These are phyloP conservation scores for Coluber constrictor DNA, from an alignment of 2,797 vertebrate genomes.

Conservation along the genomic window DNA sequence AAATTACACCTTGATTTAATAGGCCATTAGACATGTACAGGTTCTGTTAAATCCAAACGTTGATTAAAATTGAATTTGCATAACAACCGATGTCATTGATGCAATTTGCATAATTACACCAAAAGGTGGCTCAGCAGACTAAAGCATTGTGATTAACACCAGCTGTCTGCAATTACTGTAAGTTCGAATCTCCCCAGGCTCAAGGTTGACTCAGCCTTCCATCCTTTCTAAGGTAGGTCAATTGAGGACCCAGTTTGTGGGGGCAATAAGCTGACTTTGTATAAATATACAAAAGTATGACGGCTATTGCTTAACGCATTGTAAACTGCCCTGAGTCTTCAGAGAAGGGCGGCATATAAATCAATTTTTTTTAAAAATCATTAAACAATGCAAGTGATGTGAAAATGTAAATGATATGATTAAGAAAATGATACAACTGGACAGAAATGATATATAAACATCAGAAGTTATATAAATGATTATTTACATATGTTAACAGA, in stretches of 20 bases:
- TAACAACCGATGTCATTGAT: background rate
- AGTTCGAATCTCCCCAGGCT: too few species aligned
- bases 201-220: too few species aligned
- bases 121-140: background rate
- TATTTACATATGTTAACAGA: background rate
- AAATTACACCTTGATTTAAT: background rate
- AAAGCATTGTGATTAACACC: too few species aligned
- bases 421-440: background rate
- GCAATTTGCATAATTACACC: background rate
- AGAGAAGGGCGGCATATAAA: too few species aligned
- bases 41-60: background rate
- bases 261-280: too few species aligned
- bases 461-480: background rate
- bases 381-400: background rate
- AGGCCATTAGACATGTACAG: background rate
- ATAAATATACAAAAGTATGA: too few species aligned
- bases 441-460: background rate
- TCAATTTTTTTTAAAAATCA: background rate
- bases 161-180: too few species aligned
- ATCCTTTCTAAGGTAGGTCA: too few species aligned
- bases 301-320: too few species aligned
- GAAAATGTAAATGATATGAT: background rate
- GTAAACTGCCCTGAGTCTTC: too few species aligned
- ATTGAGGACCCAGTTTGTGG: too few species aligned
- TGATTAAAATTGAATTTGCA: background rate